These are phyloP conservation scores for Zeuzera pyrina DNA, from an alignment of 2,888 invertebrate genomes.

Conservation along the genomic window DNA sequence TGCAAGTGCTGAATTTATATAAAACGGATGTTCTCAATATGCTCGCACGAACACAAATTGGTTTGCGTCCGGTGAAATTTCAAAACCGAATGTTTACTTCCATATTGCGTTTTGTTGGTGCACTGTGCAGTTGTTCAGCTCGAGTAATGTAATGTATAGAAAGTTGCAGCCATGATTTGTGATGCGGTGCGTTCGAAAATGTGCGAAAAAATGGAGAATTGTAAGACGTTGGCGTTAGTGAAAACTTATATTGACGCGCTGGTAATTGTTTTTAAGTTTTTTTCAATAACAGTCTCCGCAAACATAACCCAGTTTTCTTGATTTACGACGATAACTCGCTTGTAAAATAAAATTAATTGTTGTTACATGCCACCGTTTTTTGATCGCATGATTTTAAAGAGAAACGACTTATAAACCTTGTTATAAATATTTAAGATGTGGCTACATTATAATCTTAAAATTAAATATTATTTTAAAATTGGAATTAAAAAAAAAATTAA, in stretches of 20 bases:
- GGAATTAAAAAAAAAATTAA: too few relatives aligned
- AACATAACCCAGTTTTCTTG: neutral
- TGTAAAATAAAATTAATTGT: too few relatives aligned
- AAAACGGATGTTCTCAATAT: constrained; percentile 2
- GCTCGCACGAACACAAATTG: constrained; percentile 31
- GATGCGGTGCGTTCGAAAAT: constrained; percentile 53
- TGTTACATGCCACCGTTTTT: too few relatives aligned
- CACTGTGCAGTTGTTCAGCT: constrained; percentile 27
- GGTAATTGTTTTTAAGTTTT: constrained; percentile 28
- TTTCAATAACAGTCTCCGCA: neutral
- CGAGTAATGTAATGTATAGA: constrained; percentile 21
- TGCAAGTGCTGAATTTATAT: too few relatives aligned
- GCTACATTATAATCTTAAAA: too few relatives aligned
- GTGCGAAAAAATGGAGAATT: constrained; percentile 57
- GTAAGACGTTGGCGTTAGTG: constrained; percentile 52
- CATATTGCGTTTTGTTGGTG: constrained; percentile 27
- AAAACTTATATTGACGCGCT: constrained; percentile 53
- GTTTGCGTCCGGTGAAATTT: constrained; percentile 47
- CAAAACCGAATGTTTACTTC: constrained; percentile 40
- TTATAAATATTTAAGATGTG: too few relatives aligned
- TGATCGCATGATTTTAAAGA: too few relatives aligned
- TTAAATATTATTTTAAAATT: too few relatives aligned
- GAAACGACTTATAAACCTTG: too few relatives aligned
- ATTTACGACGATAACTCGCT: too few relatives aligned
- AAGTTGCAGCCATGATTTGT: constrained; percentile 41